Evolutionary conservation across 2,888 invertebrate genomes (phyloP).

Genomic region (Muscina levida): DNA sequence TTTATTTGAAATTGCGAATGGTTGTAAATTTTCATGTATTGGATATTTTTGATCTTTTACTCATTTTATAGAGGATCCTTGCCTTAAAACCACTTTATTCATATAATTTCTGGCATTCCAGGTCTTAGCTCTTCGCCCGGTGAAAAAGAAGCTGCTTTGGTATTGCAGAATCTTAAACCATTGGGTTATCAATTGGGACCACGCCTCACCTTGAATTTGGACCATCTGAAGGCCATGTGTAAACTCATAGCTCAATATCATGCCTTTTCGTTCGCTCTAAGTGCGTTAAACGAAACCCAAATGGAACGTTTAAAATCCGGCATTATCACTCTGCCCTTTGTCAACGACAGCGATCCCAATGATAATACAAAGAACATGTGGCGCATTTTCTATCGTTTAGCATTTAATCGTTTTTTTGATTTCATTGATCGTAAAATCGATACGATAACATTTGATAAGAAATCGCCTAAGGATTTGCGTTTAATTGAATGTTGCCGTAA

Average conservation of each 20-base stretch:
- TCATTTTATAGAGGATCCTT: too few species aligned
- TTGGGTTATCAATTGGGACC: conserved; percentile 76
- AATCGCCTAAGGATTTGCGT: conserved; percentile 60
- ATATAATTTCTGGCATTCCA: too few species aligned
- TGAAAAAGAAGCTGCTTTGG: conserved; percentile 73
- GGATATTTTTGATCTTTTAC: too few species aligned
- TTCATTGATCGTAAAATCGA: conserved; percentile 72
- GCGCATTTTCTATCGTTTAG: conserved; percentile 72
- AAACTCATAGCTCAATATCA: conserved; percentile 75
- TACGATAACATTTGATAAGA: conserved; percentile 58
- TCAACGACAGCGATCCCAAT: conserved; percentile 61
- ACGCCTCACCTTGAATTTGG: conserved; percentile 70
- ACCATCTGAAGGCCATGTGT: conserved; percentile 75
- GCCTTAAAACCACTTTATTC: too few species aligned
- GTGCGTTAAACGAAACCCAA: conserved; percentile 70
- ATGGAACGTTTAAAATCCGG: conserved; percentile 70
- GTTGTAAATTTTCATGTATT: too few species aligned
- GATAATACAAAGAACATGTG: conserved; percentile 69
- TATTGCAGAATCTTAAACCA: conserved; percentile 74
- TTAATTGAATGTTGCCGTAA: conserved; percentile 68
- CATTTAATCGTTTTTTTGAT: conserved; percentile 76
- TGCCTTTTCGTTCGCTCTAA: conserved; percentile 74
- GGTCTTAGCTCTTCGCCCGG: conserved; percentile 68
- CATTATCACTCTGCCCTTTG: conserved; percentile 73
- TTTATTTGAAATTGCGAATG: too few species aligned